Conservation (phyloP, 1,140 invertebrate genomes). For the Tribolium castaneum region DNA sequence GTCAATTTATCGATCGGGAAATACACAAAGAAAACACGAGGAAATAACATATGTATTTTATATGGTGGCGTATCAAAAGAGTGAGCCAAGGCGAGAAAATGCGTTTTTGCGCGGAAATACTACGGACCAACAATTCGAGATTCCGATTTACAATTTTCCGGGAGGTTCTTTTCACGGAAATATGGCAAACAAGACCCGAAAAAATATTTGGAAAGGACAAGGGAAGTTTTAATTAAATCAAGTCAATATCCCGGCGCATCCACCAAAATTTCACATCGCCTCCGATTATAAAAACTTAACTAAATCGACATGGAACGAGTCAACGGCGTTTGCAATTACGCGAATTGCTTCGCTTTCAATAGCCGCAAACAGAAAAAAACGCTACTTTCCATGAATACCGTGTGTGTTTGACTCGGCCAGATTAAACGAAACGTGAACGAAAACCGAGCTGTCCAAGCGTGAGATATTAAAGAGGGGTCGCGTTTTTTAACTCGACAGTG, state of each 20-base stretch:
- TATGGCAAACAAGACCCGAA: too few species aligned
- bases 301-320: too few species aligned
- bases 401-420: not conserved
- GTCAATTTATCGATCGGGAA: not conserved
- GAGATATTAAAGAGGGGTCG: slow-evolving; percentile 29
- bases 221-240: too few species aligned
- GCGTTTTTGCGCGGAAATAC: slow-evolving; percentile 1
- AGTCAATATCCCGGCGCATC: too few species aligned
- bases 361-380: too few species aligned
- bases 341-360: too few species aligned
- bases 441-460: slow-evolving; percentile 23
- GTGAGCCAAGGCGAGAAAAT: not conserved
- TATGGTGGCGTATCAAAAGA: slow-evolving; percentile 1
- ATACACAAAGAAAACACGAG: not conserved
- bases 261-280: too few species aligned
- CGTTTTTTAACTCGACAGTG: slow-evolving; percentile 27
- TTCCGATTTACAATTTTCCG: slow-evolving; percentile 16
- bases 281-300: too few species aligned
- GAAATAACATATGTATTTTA: slow-evolving; percentile 6
- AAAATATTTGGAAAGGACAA: too few species aligned
- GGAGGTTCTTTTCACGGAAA: not conserved
- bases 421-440: slow-evolving; percentile 27
- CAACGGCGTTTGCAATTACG: too few species aligned
- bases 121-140: not conserved
- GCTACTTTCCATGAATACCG: not conserved